Conservation (phyloP, 64 coral and sea anemone genomes). For the Hydrozoanthus tunicans region DNA sequence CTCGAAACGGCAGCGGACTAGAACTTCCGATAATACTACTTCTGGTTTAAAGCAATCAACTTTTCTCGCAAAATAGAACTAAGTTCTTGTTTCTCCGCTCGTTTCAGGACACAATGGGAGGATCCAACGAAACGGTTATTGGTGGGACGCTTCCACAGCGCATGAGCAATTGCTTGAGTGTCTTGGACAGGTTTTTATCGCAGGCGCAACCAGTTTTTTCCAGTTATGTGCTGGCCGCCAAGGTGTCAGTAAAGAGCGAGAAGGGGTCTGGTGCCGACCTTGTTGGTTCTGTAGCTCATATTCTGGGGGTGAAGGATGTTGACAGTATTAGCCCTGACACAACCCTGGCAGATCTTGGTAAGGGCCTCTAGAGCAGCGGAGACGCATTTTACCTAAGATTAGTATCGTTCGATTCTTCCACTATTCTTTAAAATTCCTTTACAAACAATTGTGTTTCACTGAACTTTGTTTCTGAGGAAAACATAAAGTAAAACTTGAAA, state of each 20-base stretch:
- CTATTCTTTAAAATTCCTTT: not conserved
- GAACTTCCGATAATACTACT: no score
- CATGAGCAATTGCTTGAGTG: constrained; percentile 85
- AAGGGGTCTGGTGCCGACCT: constrained; percentile 79
- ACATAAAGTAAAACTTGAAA: no score
- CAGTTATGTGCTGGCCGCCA: constrained; percentile 74
- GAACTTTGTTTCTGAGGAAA: no score
- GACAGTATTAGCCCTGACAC: constrained; percentile 73
- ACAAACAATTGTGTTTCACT: no score
- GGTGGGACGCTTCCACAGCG: constrained; percentile 85
- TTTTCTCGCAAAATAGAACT: not conserved
- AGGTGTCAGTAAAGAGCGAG: constrained; percentile 61
- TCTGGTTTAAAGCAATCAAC: no score
- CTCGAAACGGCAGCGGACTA: no score
- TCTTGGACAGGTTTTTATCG: constrained; percentile 78
- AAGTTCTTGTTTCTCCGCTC: not conserved
- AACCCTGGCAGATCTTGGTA: constrained; percentile 77
- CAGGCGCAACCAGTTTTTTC: constrained; percentile 85
- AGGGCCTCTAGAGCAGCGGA: not conserved
- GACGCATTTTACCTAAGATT: not conserved
- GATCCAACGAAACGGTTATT: constrained; percentile 83
- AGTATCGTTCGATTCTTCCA: no score
- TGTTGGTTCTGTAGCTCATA: constrained; percentile 79
- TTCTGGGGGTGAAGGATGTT: constrained; percentile 74
- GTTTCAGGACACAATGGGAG: constrained; percentile 82